These are phyloP conservation scores for Pseudois nayaur DNA, from an alignment of 2,113 vertebrate genomes.

Conservation along the genomic window DNA sequence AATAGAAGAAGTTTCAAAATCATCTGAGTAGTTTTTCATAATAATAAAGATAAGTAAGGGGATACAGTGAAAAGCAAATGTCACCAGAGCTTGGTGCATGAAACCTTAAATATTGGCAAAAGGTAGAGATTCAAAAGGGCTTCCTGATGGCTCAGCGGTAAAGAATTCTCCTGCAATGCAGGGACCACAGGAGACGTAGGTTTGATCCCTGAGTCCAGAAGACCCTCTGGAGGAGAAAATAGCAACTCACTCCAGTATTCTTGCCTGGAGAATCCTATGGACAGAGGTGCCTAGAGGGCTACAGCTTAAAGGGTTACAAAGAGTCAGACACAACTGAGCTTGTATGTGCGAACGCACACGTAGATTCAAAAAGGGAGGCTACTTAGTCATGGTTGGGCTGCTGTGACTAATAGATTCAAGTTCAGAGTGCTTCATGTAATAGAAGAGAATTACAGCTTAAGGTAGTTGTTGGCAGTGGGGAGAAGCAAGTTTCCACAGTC, in stretches of 20 bases:
- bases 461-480: background rate
- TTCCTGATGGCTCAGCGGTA: background rate
- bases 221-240: background rate
- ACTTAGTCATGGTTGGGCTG: background rate
- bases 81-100: background rate
- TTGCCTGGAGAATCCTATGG: background rate
- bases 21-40: background rate
- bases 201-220: background rate
- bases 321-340: background rate
- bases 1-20: background rate
- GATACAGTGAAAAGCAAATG: background rate
- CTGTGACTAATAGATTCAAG: background rate
- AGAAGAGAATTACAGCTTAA: background rate
- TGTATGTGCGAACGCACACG: rapidly evolving
- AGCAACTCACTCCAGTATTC: background rate
- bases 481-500: background rate
- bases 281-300: background rate
- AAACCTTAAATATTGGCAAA: background rate
- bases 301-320: background rate
- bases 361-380: background rate
- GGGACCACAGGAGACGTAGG: background rate
- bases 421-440: rapidly evolving
- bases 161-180: background rate
- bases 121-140: background rate
- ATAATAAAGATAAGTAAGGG: background rate